Conservation (phyloP, 2,888 invertebrate species). For the Punctoribates punctum region DNA sequence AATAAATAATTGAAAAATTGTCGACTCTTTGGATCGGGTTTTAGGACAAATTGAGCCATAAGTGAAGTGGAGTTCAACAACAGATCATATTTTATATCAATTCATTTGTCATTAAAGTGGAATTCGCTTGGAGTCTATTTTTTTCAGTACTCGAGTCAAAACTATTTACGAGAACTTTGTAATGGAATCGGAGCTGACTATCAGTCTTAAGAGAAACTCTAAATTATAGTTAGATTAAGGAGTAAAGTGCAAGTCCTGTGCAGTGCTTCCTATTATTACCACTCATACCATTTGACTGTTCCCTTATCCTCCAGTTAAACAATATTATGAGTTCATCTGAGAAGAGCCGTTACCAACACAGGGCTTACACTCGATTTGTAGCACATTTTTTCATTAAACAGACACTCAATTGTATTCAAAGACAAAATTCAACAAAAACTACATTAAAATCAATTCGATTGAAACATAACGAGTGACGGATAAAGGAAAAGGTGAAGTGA, state of each 20-base stretch:
- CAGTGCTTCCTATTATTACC: neutral
- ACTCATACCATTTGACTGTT: neutral
- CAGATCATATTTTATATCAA: neutral
- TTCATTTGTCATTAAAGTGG: neutral
- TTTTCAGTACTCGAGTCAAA: neutral
- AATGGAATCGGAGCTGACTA: neutral
- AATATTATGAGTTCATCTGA: neutral
- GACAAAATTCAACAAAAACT: neutral
- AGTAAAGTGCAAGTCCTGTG: conserved; percentile 4
- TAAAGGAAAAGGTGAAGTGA: neutral
- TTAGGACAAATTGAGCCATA: too few relatives aligned
- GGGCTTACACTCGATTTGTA: neutral
- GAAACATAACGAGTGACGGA: conserved; percentile 7
- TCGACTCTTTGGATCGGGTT: too few relatives aligned
- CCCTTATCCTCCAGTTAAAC: neutral
- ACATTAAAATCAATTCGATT: conserved; percentile 12
- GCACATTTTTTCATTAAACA: neutral
- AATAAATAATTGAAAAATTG: neutral
- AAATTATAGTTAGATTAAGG: conserved; percentile 23
- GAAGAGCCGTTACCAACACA: neutral
- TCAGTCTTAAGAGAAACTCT: neutral
- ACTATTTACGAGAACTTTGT: neutral
- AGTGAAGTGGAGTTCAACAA: neutral
- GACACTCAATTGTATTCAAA: too few relatives aligned
- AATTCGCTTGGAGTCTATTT: neutral